Conservation (phyloP, 2,888 invertebrate genomes). For the Chaitophorus viminalis region DNA sequence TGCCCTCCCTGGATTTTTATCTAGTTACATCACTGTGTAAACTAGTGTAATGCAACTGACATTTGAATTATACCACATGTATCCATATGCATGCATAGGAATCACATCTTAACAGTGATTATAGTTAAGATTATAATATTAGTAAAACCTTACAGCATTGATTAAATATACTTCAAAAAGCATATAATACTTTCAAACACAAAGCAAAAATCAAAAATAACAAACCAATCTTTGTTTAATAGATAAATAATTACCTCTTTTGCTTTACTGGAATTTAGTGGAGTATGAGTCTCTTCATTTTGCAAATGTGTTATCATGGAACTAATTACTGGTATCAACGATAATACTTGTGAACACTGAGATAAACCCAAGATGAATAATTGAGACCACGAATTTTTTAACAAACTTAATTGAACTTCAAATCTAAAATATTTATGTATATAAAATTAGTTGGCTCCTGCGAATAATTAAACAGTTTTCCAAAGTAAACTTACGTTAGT, state of each 20-base stretch:
- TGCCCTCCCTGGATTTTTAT: too few species aligned
- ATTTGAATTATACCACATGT: too few species aligned
- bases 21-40: too few species aligned
- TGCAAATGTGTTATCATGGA: conserved; percentile 85
- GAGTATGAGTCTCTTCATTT: conserved; percentile 78
- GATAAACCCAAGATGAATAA: conserved; percentile 90
- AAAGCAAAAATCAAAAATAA: too few species aligned
- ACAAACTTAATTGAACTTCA: conserved; percentile 83
- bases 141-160: too few species aligned
- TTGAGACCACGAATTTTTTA: conserved; percentile 92
- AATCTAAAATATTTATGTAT: conserved; percentile 71
- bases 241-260: conserved; percentile 67
- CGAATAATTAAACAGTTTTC: background rate
- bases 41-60: too few species aligned
- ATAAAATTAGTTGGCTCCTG: background rate
- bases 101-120: too few species aligned
- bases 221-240: too few species aligned
- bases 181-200: too few species aligned
- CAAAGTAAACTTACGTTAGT: conserved; percentile 72
- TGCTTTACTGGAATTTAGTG: conserved; percentile 80
- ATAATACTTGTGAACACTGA: conserved; percentile 83
- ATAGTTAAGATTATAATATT: too few species aligned
- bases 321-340: conserved; percentile 82
- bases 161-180: too few species aligned
- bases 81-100: too few species aligned